Evolutionary conservation across 1,140 invertebrate genomes (phyloP).

Genomic region (Oryzaephilus surinamensis): DNA sequence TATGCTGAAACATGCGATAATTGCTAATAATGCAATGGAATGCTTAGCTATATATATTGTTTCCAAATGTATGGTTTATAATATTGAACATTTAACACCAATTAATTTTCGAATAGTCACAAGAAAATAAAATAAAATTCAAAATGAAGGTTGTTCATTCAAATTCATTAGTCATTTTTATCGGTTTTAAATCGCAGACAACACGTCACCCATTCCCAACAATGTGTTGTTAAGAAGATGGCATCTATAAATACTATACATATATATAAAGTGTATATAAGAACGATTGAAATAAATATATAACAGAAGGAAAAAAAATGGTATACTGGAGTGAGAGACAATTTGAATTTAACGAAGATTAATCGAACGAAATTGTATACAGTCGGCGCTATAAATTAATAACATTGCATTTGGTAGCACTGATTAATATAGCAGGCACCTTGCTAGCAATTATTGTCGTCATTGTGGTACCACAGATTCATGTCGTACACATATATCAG

Average conservation of each 20-base stretch:
- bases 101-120: too few species aligned
- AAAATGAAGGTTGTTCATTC: slow-evolving; percentile 5
- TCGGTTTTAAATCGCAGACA: slow-evolving; percentile 14
- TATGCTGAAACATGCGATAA: too few species aligned
- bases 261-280: too few species aligned
- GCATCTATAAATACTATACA: slow-evolving; percentile 13
- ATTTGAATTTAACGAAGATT: slow-evolving; percentile 20
- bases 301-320: too few species aligned
- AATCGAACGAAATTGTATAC: slow-evolving; percentile 14
- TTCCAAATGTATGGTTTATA: too few species aligned
- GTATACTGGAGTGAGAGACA: slow-evolving; percentile 16
- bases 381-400: slow-evolving; percentile 17
- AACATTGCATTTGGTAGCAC: slow-evolving; percentile 12
- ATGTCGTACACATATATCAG: too few species aligned
- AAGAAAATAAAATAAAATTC: too few species aligned
- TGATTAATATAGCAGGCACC: slow-evolving; percentile 15
- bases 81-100: too few species aligned
- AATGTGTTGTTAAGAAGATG: slow-evolving; percentile 19
- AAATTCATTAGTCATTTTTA: slow-evolving; percentile 19
- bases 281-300: too few species aligned
- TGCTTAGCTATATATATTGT: too few species aligned
- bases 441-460: slow-evolving; percentile 15
- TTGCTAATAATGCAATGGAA: too few species aligned
- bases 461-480: slow-evolving; percentile 16
- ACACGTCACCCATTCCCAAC: slow-evolving; percentile 17